Conservation (phyloP, 2,113 vertebrate species). For the Mirounga angustirostris region DNA sequence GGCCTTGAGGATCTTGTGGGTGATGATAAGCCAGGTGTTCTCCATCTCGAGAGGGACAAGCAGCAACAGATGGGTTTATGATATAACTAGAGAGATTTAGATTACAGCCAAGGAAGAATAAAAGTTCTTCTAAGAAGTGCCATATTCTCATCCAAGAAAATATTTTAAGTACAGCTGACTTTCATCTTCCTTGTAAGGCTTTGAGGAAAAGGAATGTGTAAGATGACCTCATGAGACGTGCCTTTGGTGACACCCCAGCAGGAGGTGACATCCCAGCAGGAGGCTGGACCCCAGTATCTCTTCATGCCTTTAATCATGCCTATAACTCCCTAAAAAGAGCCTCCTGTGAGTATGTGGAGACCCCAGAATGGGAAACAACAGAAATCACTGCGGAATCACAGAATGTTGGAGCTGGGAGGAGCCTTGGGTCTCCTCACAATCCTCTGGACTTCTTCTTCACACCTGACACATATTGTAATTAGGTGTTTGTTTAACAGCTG, state of each 20-base stretch:
- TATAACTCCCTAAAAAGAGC: neutral
- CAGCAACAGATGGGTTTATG: neutral
- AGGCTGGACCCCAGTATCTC: neutral
- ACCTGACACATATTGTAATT: neutral
- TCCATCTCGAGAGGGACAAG: neutral
- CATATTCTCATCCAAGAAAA: neutral
- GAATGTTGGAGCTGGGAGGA: neutral
- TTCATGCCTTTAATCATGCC: neutral
- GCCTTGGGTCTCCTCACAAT: neutral
- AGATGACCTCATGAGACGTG: no score
- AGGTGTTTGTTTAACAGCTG: neutral
- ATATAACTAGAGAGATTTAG: neutral
- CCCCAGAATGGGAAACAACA: neutral
- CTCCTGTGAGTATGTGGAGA: neutral
- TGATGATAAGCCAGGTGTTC: neutral
- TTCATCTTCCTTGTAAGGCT: neutral
- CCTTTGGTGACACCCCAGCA: no score
- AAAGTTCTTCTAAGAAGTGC: neutral
- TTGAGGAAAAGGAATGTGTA: neutral
- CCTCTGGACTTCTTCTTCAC: neutral
- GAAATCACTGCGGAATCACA: neutral
- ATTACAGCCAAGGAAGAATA: neutral
- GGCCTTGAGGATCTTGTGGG: neutral
- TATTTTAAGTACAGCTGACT: neutral
- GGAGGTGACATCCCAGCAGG: no score